These are phyloP conservation scores for Amphimallon solstitiale DNA, from an alignment of 2,888 invertebrate species.

Conservation along the genomic window DNA sequence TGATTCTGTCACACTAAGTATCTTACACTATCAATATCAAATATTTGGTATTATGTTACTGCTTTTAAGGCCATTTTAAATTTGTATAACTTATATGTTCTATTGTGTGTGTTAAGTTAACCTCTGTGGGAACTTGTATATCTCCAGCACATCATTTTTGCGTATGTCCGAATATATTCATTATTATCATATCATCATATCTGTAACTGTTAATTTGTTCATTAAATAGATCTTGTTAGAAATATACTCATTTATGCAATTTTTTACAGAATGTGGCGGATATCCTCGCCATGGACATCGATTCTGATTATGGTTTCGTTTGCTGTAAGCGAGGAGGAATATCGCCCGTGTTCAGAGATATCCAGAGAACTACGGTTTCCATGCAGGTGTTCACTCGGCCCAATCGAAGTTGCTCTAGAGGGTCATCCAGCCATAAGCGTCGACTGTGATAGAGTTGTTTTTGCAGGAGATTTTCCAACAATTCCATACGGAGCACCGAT, in stretches of 20 bases:
- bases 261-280: background rate
- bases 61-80: no score
- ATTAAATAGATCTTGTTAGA: background rate
- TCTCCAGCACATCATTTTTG: background rate
- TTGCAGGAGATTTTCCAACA: conserved; percentile 80
- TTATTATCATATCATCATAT: no score
- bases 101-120: no score
- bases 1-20: no score
- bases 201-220: no score
- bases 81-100: no score
- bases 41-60: no score
- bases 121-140: no score
- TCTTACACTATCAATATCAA: no score
- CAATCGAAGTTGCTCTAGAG: conserved; percentile 63
- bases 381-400: conserved; percentile 70
- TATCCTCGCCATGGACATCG: conserved; percentile 1
- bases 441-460: conserved; percentile 86
- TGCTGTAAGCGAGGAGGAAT: conserved; percentile 43
- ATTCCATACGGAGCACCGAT: conserved; percentile 84
- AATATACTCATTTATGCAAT: background rate
- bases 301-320: background rate
- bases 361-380: conserved; percentile 81
- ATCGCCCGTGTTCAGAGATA: conserved; percentile 77
- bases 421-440: conserved; percentile 71
- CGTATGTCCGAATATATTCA: no score